Base-by-base conservation (phyloP, 2,113 vertebrate species). In the Gadus macrocephalus region DNA sequence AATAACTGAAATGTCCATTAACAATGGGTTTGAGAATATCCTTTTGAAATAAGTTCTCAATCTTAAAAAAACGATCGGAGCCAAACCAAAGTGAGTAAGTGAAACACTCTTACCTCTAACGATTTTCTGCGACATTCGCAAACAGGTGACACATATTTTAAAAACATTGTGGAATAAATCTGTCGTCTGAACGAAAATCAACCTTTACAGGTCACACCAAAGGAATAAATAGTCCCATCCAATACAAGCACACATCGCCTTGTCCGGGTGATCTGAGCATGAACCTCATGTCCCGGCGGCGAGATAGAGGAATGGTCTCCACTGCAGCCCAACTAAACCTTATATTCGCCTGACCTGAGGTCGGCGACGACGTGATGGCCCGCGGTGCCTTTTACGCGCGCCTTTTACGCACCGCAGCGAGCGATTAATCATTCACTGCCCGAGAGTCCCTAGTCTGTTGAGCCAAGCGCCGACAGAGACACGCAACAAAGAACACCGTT, bases 41-140 rank as follows among this genome's bases (percentile, higher is more conserved):
- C 11, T 49, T 49, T 12, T 49, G 42, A 8, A 49, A 20, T 15
- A 63, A 4, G 15, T 31, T 28, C 25, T 35, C 62, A 63, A 28
- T 25, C 25, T 49, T 12, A 11, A 49, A 66, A 60, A 64, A 4
- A 35, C 5, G 15, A 12, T 60, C 31, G 56, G 4, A 25, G 4
- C 16, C 53, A 4, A 27, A 65, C 31, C 1, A 66, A 28, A 15
- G 0, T 25, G 28, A 59, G n/a, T 5, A 5, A 27, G 42, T 49
- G 42, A 61, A 53, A 68, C 25, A 19, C 55, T 76, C 90, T 91
- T 91, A 93, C 90, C 91, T 90, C 83, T 86, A 90, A 80, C 72
- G 76, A 83, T 86, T 82, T 86, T 85, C 86, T 85, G 88, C 85
- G 88, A 91, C 90, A 92, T 91, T 92, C 88, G 88, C 81, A 76